A percentile compares a stretch with the other conserved stretches of the same genome.
Conservation (phyloP, 2,888 invertebrate species). For the Dicycla oo region DNA sequence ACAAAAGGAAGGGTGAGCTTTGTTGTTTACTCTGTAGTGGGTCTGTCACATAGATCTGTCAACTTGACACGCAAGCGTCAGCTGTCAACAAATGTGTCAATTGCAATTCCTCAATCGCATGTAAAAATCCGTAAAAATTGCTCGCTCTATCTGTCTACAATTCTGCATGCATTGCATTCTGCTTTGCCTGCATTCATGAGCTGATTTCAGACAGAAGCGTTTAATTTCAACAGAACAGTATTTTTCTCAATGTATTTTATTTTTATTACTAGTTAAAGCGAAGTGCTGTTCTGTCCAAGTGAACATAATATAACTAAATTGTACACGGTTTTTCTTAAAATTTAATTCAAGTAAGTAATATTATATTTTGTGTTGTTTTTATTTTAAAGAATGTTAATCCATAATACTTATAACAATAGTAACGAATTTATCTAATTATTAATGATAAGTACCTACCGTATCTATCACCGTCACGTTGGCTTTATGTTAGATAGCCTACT, state of each 20-base stretch:
- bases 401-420: not conserved
- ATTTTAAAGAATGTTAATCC: not conserved
- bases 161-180: too few species aligned
- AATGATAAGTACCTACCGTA: not conserved
- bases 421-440: not conserved
- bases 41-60: not conserved
- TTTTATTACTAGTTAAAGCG: conserved; percentile 39
- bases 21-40: not conserved
- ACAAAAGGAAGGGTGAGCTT: too few species aligned
- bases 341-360: conserved; percentile 27
- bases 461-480: not conserved
- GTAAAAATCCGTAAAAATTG: too few species aligned
- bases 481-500: not conserved
- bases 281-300: too few species aligned
- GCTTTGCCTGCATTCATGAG: not conserved
- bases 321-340: not conserved
- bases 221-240: conserved; percentile 41
- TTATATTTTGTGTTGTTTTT: conserved; percentile 5
- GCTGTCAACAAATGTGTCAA: not conserved
- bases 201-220: conserved; percentile 6
- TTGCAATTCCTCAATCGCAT: too few species aligned
- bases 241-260: conserved; percentile 24
- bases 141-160: too few species aligned
- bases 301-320: too few species aligned
- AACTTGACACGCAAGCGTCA: not conserved